Evolutionary conservation across 2,888 invertebrate genomes (phyloP).

Genomic region (Pterostichus madidus): DNA sequence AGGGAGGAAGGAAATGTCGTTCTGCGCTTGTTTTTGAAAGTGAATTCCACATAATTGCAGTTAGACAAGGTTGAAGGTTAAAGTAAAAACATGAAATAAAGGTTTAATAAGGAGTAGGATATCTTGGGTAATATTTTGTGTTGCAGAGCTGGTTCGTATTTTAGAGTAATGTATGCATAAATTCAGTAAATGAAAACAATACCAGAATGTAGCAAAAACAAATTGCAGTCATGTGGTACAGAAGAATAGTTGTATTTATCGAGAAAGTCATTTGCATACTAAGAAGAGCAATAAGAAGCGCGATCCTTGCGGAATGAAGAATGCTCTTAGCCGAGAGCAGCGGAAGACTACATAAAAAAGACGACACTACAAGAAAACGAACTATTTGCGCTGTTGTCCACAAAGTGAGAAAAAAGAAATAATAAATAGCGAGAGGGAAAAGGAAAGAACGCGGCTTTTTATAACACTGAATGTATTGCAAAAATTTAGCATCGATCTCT

Average conservation of each 20-base stretch:
- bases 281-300: conserved; percentile 37
- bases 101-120: not conserved
- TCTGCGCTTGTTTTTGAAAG: too few relatives aligned
- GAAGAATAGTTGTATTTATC: conserved; percentile 54
- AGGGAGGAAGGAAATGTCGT: too few relatives aligned
- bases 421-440: conserved; percentile 34
- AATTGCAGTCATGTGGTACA: conserved; percentile 27
- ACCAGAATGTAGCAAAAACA: conserved; percentile 1
- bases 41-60: too few relatives aligned
- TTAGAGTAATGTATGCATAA: conserved; percentile 34
- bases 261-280: conserved; percentile 59
- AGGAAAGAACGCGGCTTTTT: conserved; percentile 24
- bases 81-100: not conserved
- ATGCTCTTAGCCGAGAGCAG: conserved; percentile 21
- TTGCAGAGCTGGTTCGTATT: not conserved
- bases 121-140: not conserved
- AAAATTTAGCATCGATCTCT: conserved; percentile 71
- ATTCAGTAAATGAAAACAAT: conserved; percentile 31
- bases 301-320: conserved; percentile 38
- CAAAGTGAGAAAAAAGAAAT: conserved; percentile 45
- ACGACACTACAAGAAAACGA: conserved; percentile 51
- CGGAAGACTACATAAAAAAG: conserved; percentile 48
- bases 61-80: too few relatives aligned
- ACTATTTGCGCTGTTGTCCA: conserved; percentile 49
- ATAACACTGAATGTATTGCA: conserved; percentile 64